A percentile compares a stretch with the other conserved stretches of the same genome.
Evolutionary conservation across 2,888 invertebrate genomes (phyloP).

Genomic region (Drosophila testacea): DNA sequence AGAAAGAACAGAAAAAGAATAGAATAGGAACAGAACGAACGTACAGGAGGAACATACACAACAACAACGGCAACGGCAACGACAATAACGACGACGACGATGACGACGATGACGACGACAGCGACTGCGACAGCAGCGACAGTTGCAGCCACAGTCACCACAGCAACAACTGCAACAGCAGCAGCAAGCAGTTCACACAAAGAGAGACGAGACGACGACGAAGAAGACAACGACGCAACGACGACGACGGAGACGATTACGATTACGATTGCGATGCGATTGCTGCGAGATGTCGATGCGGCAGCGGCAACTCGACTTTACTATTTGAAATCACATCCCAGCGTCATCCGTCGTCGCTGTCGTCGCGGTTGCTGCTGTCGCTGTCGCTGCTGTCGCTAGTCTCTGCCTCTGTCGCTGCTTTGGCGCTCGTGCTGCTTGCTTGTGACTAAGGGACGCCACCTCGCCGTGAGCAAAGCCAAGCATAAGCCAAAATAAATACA

Average conservation of each 20-base stretch:
- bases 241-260: constrained; percentile 50
- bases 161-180: constrained; percentile 30
- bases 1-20: constrained; percentile 35
- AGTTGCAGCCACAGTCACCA: constrained; percentile 44
- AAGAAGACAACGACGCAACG: constrained; percentile 12
- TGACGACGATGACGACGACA: constrained; percentile 24
- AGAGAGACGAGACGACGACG: constrained; percentile 4
- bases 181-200: constrained; percentile 19
- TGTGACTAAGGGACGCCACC: constrained; percentile 35
- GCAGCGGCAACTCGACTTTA: constrained; percentile 76
- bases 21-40: constrained; percentile 38
- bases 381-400: constrained; percentile 14
- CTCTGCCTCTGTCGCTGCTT: constrained; percentile 22
- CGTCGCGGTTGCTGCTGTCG: constrained; percentile 29
- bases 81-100: constrained; percentile 24
- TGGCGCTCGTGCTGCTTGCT: constrained; percentile 62
- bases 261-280: constrained; percentile 65
- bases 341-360: constrained; percentile 54
- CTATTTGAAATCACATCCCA: constrained; percentile 75
- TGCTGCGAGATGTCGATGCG: constrained; percentile 73
- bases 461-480: constrained; percentile 47
- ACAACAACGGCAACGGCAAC: constrained; percentile 30
- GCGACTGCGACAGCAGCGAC: constrained; percentile 22
- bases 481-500: constrained; percentile 57
- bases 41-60: constrained; percentile 27